phyloP scores from a whole-genome alignment of 2,797 vertebrate genomes.

The Myripristis murdjan region DNA sequence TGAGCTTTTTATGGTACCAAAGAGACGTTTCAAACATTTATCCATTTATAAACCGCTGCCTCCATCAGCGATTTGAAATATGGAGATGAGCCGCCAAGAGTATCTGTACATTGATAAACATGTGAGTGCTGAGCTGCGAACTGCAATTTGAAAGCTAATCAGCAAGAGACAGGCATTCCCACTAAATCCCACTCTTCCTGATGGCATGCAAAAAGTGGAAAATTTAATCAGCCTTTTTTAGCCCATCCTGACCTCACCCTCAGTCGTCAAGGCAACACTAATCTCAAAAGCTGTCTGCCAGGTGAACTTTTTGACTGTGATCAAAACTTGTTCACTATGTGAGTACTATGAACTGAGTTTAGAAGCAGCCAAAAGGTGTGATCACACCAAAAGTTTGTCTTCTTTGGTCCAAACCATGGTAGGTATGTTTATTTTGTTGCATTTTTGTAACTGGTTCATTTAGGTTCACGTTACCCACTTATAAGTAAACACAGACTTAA shows the following conservation, averaged over 20 bases:
- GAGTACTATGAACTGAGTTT: conserved; percentile 27
- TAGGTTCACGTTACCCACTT: not conserved
- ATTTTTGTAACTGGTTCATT: not conserved
- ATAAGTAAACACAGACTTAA: not conserved
- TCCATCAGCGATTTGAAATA: conserved; percentile 45
- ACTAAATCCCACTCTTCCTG: conserved; percentile 76
- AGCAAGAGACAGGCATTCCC: conserved; percentile 75
- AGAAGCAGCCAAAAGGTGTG: conserved; percentile 17
- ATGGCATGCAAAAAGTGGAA: conserved; percentile 78
- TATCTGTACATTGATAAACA: conserved; percentile 69
- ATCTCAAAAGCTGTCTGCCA: conserved; percentile 79
- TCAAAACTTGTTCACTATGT: conserved; percentile 63
- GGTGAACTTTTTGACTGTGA: conserved; percentile 68
- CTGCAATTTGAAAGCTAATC: conserved; percentile 80
- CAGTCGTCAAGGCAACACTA: conserved; percentile 79
- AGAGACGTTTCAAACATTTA: not conserved
- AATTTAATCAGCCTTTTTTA: conserved; percentile 83
- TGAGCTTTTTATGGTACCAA: not conserved
- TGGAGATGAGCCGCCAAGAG: conserved; percentile 43
- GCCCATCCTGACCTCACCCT: conserved; percentile 71
- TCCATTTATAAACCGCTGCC: conserved; percentile 18
- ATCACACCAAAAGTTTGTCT: not conserved
- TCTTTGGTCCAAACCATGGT: not conserved
- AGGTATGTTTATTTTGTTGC: not conserved
- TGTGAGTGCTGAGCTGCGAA: conserved; percentile 65